phyloP scores from a whole-genome alignment of 2,797 vertebrate genomes.

The Microctenopoma stevenorrisi region DNA sequence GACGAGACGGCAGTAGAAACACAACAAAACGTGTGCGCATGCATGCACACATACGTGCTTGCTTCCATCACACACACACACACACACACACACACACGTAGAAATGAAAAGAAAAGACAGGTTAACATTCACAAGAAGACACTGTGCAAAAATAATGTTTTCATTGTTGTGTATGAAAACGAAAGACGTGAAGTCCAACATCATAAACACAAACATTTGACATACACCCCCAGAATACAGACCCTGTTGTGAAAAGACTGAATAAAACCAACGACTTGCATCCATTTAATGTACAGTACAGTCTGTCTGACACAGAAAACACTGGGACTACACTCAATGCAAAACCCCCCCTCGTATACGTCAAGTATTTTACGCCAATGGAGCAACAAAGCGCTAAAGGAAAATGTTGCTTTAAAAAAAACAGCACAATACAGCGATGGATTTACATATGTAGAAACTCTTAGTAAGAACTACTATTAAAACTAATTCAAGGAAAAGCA shows the following conservation, averaged over 20 bases:
- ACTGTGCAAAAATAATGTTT: slow-evolving; percentile 83
- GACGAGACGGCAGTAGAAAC: slow-evolving; percentile 65
- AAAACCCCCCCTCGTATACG: slow-evolving; percentile 53
- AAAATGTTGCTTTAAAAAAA: slow-evolving; percentile 48
- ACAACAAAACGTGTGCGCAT: slow-evolving; percentile 74
- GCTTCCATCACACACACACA: slow-evolving; percentile 25
- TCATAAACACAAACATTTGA: slow-evolving; percentile 48
- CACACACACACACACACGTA: slow-evolving; percentile 47
- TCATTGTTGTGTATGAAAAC: slow-evolving; percentile 67
- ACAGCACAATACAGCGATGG: slow-evolving; percentile 81
- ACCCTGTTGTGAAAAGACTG: slow-evolving; percentile 77
- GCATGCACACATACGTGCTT: slow-evolving; percentile 73
- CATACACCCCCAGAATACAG: slow-evolving; percentile 41
- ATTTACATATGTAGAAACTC: slow-evolving; percentile 78
- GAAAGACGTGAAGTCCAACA: slow-evolving; percentile 54
- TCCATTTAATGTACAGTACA: slow-evolving; percentile 76
- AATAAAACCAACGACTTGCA: slow-evolving; percentile 68
- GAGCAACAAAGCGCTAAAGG: slow-evolving; percentile 48
- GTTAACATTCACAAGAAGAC: slow-evolving; percentile 81
- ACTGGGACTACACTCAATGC: slow-evolving; percentile 54
- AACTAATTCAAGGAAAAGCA: slow-evolving; percentile 60
- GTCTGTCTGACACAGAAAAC: slow-evolving; percentile 66
- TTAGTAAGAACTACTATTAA: slow-evolving; percentile 67
- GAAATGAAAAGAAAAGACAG: slow-evolving; percentile 36
- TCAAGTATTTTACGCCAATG: slow-evolving; percentile 63